phyloP scores from a whole-genome alignment of 2,888 invertebrate species.

The Chromoteleia sp. region DNA sequence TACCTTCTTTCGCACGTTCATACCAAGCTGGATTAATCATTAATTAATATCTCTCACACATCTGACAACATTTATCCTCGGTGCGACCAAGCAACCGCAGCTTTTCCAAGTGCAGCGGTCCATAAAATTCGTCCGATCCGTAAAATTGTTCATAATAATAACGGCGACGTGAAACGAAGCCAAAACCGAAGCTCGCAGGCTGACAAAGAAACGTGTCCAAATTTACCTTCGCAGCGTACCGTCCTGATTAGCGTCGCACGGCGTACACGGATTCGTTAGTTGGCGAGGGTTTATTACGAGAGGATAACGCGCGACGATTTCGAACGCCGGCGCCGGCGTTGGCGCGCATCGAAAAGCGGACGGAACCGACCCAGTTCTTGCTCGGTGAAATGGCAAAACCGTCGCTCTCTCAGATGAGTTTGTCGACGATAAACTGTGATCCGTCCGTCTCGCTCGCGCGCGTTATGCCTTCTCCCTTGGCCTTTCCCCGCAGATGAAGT shows the following conservation, averaged over 20 bases:
- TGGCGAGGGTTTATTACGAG: conserved; percentile 16
- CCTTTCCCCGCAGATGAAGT: conserved; percentile 74
- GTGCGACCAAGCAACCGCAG: neutral
- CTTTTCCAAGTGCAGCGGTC: too few species aligned
- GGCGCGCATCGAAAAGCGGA: conserved; percentile 15
- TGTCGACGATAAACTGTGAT: conserved; percentile 75
- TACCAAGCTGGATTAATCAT: neutral
- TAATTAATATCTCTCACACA: conserved; percentile 12
- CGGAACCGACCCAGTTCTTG: conserved; percentile 73
- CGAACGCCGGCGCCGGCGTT: conserved; percentile 13
- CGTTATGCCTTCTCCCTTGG: conserved; percentile 33
- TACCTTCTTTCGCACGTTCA: neutral
- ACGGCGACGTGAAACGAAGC: neutral
- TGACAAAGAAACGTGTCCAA: conserved; percentile 40
- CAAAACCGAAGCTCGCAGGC: neutral
- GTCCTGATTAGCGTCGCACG: conserved; percentile 26
- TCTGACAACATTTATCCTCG: conserved; percentile 4
- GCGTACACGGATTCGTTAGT: conserved; percentile 9
- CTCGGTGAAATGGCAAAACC: conserved; percentile 77
- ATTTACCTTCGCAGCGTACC: conserved; percentile 8
- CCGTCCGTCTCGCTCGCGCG: conserved; percentile 56
- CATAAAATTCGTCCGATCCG: neutral
- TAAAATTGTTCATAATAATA: conserved; percentile 7
- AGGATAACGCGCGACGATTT: conserved; percentile 26
- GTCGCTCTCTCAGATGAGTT: conserved; percentile 74